Conservation (phyloP, 1,140 invertebrate species). For the Vollenhovia emeryi region DNA sequence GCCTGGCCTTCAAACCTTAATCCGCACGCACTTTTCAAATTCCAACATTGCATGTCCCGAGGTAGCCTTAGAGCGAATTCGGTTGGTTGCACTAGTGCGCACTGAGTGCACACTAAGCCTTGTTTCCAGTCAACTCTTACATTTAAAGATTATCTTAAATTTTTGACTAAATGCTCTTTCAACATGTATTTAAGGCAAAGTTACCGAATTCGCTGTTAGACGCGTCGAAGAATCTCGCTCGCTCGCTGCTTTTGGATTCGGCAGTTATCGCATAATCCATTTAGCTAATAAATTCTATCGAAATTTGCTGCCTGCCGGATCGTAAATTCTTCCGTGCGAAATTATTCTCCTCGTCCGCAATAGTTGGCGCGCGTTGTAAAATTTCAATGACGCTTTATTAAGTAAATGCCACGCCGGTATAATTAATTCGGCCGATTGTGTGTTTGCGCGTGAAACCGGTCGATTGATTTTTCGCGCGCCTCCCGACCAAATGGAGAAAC, state of each 20-base stretch:
- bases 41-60: neutral
- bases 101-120: too few relatives aligned
- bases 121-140: too few relatives aligned
- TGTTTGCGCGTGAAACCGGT: constrained; percentile 9
- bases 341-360: neutral
- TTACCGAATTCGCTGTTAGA: too few relatives aligned
- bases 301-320: neutral
- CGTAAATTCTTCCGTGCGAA: neutral
- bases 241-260: neutral
- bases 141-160: too few relatives aligned
- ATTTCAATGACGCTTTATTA: constrained; percentile 18
- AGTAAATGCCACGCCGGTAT: neutral
- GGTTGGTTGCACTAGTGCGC: too few relatives aligned
- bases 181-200: too few relatives aligned
- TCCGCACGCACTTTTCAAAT: constrained; percentile 25
- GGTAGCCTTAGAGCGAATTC: neutral
- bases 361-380: neutral
- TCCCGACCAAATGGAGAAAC: constrained; percentile 48
- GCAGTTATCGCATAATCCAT: neutral
- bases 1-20: constrained; percentile 12
- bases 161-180: too few relatives aligned
- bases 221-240: neutral
- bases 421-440: constrained; percentile 40
- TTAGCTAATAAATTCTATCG: neutral
- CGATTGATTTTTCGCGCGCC: constrained; percentile 2